Percentiles rank a stretch among this genome's conserved stretches.
These are phyloP conservation scores for Crioceris asparagi DNA, from an alignment of 2,888 invertebrate genomes.

Conservation along the genomic window DNA sequence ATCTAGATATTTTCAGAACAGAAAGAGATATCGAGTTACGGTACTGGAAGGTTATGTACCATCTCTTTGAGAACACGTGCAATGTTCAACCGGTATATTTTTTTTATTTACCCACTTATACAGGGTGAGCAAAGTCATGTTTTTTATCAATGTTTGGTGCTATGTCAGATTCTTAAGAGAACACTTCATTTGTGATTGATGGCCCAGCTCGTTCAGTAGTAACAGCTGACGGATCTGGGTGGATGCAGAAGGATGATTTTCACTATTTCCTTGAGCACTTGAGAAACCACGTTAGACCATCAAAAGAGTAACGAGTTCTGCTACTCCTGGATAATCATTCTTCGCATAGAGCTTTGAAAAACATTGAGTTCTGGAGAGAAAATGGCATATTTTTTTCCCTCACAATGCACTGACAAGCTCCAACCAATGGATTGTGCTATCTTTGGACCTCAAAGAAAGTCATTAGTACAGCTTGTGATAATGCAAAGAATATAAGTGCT, in stretches of 20 bases:
- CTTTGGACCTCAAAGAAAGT: constrained; percentile 1
- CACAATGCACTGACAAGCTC: constrained; percentile 2
- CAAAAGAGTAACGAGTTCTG: background rate
- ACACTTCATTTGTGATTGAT: constrained; percentile 5
- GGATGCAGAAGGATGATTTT: constrained; percentile 7
- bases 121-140: too few species aligned
- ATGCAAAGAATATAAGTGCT: too few species aligned
- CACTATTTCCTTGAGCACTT: background rate
- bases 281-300: constrained; percentile 3
- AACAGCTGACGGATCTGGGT: constrained; percentile 4
- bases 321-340: constrained; percentile 1
- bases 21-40: too few species aligned
- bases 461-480: constrained; percentile 3
- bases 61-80: too few species aligned
- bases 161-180: too few species aligned
- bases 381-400: too few species aligned
- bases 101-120: too few species aligned
- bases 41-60: too few species aligned
- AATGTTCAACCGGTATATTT: too few species aligned
- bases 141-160: too few species aligned
- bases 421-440: constrained; percentile 2
- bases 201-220: constrained; percentile 5
- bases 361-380: too few species aligned
- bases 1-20: too few species aligned
- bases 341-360: constrained; percentile 2